Evolutionary conservation across 2,113 vertebrate genomes (phyloP).

Genomic region (Catharus fuscescens): DNA sequence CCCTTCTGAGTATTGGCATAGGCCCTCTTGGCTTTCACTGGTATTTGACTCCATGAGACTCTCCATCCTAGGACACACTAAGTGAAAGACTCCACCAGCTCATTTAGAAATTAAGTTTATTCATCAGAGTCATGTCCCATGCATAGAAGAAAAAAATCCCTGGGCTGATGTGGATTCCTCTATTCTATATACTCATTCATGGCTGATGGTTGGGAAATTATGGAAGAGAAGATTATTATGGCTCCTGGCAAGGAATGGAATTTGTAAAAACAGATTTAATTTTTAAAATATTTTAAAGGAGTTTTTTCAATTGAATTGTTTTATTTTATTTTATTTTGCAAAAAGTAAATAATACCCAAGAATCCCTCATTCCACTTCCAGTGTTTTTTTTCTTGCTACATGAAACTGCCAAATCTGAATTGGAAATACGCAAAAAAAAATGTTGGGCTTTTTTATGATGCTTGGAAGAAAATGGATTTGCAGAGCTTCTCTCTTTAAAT

Average conservation of each 20-base stretch:
- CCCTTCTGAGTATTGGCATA: neutral
- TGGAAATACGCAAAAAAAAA: neutral
- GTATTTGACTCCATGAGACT: neutral
- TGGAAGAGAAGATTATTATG: neutral
- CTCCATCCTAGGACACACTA: neutral
- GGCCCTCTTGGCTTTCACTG: neutral
- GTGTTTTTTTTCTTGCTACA: neutral
- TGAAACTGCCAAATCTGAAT: neutral
- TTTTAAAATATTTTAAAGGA: neutral
- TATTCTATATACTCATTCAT: neutral
- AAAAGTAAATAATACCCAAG: neutral
- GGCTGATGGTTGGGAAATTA: neutral
- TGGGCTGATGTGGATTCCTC: neutral
- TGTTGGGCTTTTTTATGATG: neutral
- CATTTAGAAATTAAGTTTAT: neutral
- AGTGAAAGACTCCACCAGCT: neutral
- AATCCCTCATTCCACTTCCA: neutral
- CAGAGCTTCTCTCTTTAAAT: constrained; percentile 39
- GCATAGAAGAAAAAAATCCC: neutral
- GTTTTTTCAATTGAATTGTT: neutral
- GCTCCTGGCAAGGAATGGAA: neutral
- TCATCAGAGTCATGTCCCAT: neutral
- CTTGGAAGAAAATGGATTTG: constrained; percentile 43
- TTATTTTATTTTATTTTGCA: neutral
- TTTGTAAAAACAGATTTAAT: neutral